Evolutionary conservation across 1,140 invertebrate genomes (phyloP).

Genomic region (Drosophila gunungcola): DNA sequence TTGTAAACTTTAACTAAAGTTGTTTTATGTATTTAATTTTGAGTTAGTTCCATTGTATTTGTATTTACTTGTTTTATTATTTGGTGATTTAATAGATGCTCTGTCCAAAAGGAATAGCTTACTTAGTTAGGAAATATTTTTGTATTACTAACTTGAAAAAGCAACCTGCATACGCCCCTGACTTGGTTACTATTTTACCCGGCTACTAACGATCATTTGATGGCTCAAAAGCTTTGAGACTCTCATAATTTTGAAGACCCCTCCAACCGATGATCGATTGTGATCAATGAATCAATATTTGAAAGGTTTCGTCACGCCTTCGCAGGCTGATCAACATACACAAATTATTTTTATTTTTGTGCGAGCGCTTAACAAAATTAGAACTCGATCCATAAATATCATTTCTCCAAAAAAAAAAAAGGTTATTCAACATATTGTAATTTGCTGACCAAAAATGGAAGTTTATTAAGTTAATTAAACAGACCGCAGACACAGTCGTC

Average conservation of each 20-base stretch:
- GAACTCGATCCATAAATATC: constrained; percentile 6
- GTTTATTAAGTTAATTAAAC: constrained; percentile 72
- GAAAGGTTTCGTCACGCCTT: constrained; percentile 7
- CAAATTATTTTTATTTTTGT: not conserved
- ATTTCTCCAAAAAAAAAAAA: not conserved
- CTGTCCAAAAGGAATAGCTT: no score
- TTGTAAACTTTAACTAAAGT: not conserved
- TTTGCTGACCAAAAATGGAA: constrained; percentile 74
- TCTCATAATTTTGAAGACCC: constrained; percentile 2
- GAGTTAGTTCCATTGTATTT: not conserved
- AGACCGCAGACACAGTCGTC: constrained; percentile 20
- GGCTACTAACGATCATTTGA: constrained; percentile 65
- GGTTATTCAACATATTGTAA: constrained; percentile 46
- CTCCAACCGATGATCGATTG: constrained; percentile 60
- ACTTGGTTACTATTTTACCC: not conserved
- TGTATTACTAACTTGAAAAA: not conserved
- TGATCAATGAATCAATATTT: constrained; percentile 31
- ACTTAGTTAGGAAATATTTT: no score
- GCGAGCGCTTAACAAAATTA: constrained; percentile 14
- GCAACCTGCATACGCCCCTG: not conserved
- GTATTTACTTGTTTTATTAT: not conserved
- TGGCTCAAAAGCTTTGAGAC: constrained; percentile 14
- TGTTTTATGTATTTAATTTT: not conserved
- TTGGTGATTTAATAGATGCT: no score
- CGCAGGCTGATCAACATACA: not conserved